Percentiles rank a stretch among this genome's conserved stretches.
phyloP scores from a whole-genome alignment of 2,888 invertebrate species.

The Pammene aurita region DNA sequence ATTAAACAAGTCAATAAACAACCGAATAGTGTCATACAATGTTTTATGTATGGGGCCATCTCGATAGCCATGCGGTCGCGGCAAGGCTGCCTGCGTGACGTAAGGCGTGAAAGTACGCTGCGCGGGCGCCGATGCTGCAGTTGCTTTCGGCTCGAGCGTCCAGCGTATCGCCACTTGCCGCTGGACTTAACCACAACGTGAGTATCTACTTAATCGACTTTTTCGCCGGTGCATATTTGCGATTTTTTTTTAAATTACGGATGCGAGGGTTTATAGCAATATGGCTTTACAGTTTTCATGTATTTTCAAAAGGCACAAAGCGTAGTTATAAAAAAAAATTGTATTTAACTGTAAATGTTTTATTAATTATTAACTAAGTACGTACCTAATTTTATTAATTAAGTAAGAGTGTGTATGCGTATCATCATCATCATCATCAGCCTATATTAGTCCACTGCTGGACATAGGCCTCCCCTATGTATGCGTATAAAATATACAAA shows the following conservation, averaged over 20 bases:
- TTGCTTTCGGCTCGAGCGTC: slow-evolving; percentile 46
- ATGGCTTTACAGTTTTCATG: too few relatives aligned
- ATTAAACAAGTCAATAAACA: neutral
- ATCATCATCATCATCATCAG: too few relatives aligned
- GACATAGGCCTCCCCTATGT: too few relatives aligned
- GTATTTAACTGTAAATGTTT: too few relatives aligned
- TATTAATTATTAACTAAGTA: too few relatives aligned
- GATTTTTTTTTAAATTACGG: neutral
- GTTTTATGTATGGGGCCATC: slow-evolving; percentile 32
- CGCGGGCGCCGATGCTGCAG: slow-evolving; percentile 48
- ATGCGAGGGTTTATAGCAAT: neutral
- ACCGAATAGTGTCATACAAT: neutral
- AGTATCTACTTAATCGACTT: slow-evolving; percentile 44
- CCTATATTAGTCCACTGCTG: too few relatives aligned
- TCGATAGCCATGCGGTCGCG: slow-evolving; percentile 49
- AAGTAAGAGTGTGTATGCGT: too few relatives aligned
- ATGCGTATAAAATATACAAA: too few relatives aligned
- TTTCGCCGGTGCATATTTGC: neutral
- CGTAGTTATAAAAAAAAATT: too few relatives aligned
- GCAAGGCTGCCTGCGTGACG: slow-evolving; percentile 75
- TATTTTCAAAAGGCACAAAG: too few relatives aligned
- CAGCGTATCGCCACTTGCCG: slow-evolving; percentile 52
- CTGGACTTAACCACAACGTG: slow-evolving; percentile 49
- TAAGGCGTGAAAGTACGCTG: slow-evolving; percentile 77
- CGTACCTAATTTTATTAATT: too few relatives aligned